A percentile compares a stretch with the other conserved stretches of the same genome.
Conservation (phyloP, 1,140 invertebrate genomes). For the Littorina saxatilis region DNA sequence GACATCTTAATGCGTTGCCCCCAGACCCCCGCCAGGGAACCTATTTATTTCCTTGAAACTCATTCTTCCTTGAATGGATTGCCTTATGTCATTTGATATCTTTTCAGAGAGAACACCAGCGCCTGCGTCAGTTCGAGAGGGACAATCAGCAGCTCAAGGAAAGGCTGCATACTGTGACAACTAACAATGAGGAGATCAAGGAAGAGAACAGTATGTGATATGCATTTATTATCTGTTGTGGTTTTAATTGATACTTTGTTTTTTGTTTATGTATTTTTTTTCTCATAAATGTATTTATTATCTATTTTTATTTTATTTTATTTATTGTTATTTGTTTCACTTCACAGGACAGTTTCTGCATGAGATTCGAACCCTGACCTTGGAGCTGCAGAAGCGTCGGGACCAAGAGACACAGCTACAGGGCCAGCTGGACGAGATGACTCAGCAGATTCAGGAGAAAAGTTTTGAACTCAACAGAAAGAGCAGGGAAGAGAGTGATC, state of each 20-base stretch:
- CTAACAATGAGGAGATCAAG: conserved; percentile 34
- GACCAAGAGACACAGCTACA: conserved; percentile 5
- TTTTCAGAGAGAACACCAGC: conserved; percentile 25
- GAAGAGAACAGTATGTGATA: conserved; percentile 30
- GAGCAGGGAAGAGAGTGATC: conserved; percentile 30
- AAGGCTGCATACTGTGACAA: conserved; percentile 17
- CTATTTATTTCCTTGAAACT: too few relatives aligned
- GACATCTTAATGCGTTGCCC: too few relatives aligned
- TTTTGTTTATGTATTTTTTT: not conserved
- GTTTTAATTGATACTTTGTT: not conserved
- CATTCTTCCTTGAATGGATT: too few relatives aligned
- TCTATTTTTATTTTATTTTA: too few relatives aligned
- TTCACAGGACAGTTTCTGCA: conserved; percentile 33
- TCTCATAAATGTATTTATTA: not conserved
- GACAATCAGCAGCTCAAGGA: conserved; percentile 28
- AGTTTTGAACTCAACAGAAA: conserved; percentile 32
- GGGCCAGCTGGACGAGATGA: conserved; percentile 30
- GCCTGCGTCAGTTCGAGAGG: conserved; percentile 30
- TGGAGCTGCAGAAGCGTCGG: conserved; percentile 19
- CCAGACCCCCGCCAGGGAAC: too few relatives aligned
- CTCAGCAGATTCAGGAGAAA: conserved; percentile 35
- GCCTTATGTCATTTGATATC: too few relatives aligned
- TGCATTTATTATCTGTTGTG: too few relatives aligned
- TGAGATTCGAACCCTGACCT: conserved; percentile 31
- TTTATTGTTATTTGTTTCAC: not conserved